Evolutionary conservation across 2,888 invertebrate species (phyloP).

Genomic region (Lapara coniferarum): DNA sequence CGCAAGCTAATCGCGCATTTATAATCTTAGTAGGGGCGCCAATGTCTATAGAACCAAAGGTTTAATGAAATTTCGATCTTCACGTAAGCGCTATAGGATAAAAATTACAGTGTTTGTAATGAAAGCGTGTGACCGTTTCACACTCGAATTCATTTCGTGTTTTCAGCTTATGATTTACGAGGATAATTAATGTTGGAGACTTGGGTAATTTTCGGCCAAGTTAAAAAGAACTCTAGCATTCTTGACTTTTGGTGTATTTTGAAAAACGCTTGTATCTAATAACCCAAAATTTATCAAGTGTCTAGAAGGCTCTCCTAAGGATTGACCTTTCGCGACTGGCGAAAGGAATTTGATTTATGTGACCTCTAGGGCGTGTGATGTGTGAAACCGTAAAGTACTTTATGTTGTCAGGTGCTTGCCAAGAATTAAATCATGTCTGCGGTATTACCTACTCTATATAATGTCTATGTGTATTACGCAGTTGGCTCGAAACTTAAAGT

Average conservation of each 20-base stretch:
- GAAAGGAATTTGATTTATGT: constrained; percentile 8
- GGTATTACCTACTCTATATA: not conserved
- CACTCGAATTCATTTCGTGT: too few species aligned
- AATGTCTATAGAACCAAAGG: not conserved
- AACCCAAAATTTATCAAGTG: too few species aligned
- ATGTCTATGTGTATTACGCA: too few species aligned
- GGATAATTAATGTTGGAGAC: not conserved
- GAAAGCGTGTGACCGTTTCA: too few species aligned
- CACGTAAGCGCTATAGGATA: not conserved
- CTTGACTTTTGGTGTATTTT: too few species aligned
- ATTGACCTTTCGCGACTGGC: constrained; percentile 5
- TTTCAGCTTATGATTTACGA: too few species aligned
- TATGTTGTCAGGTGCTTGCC: not conserved
- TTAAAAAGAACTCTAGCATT: too few species aligned
- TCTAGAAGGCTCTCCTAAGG: not conserved
- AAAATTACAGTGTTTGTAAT: not conserved
- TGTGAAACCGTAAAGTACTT: not conserved
- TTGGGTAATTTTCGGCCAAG: too few species aligned
- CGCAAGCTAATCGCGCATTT: not conserved
- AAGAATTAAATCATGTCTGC: not conserved
- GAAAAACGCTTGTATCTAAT: too few species aligned
- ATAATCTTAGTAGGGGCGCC: not conserved
- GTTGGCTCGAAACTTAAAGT: too few species aligned
- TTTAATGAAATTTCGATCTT: constrained; percentile 1
- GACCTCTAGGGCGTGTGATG: not conserved